Evolutionary conservation across 2,888 invertebrate genomes (phyloP).

Genomic region (Dascillus cervinus): DNA sequence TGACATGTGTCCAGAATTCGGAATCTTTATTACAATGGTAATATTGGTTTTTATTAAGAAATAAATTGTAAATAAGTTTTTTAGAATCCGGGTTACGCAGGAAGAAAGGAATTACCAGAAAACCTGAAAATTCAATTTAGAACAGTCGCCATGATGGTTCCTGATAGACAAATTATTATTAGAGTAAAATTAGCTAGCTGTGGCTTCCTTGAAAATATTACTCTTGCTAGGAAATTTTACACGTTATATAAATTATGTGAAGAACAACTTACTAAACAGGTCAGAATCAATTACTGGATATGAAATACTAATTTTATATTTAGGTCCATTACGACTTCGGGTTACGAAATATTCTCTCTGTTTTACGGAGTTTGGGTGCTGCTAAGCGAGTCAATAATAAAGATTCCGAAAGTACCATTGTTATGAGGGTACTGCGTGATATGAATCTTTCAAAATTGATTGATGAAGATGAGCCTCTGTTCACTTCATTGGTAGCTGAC

Average conservation of each 20-base stretch:
- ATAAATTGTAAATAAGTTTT: conserved; percentile 4
- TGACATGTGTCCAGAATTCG: conserved; percentile 91
- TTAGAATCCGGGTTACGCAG: conserved; percentile 96
- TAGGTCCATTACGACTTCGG: conserved; percentile 97
- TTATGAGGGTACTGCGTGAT: conserved; percentile 93
- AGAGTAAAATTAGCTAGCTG: conserved; percentile 93
- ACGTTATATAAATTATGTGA: conserved; percentile 95
- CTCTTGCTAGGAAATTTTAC: conserved; percentile 90
- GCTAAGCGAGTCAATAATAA: conserved; percentile 85
- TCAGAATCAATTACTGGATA: conserved; percentile 26
- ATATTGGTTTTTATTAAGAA: background rate
- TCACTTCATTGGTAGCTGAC: conserved; percentile 91
- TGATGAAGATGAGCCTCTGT: conserved; percentile 96
- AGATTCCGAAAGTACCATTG: conserved; percentile 91
- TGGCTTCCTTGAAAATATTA: conserved; percentile 92
- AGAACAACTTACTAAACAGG: conserved; percentile 95
- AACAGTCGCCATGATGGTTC: conserved; percentile 98
- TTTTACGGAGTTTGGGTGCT: conserved; percentile 85
- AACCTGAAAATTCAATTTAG: conserved; percentile 96
- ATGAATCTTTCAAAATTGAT: conserved; percentile 97
- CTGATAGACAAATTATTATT: conserved; percentile 94
- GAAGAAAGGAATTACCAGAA: conserved; percentile 92
- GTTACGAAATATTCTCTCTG: conserved; percentile 89
- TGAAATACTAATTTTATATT: too few relatives aligned
- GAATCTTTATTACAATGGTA: conserved; percentile 96